Base-by-base conservation (phyloP, 1,140 invertebrate species). In the Agraylea sexmaculata region DNA sequence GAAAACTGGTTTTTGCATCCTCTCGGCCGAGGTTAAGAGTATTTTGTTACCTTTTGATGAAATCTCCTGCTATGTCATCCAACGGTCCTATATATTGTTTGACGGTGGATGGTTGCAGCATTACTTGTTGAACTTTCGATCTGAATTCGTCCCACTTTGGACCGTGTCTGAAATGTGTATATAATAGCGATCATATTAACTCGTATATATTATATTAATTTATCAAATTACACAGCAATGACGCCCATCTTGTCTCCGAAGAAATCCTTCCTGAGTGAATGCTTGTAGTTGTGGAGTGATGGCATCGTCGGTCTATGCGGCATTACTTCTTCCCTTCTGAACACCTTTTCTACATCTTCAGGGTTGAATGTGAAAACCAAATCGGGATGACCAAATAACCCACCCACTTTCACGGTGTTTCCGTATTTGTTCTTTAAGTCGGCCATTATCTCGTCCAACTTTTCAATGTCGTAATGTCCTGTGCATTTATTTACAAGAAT, bases 131-230 rank as follows among this genome's bases (percentile, higher is more conserved):
- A n/a, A 87, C 82, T 62, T 83, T 78, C 19, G 74, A 79, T 22
- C 85, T 70, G 51, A 88, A 84, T 38, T 70, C 68, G 51, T 83
- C 80, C 86, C 86, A 89, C 45, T 78, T 76, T 57, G 78, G 74
- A 15, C 85, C 85, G 53, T 87, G 85, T n/a, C 85, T 88, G 66
- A 37, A 54, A 40, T n/a, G n/a, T n/a, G n/a, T n/a, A 20, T 23
- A 22, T 8, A 5, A 35, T 37, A 12, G 7, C 3, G 22, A 36
- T 19, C n/a, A 12, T 16, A 13, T 19, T 36, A 37, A 16, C 12
- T 41, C 23, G 25, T 28, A 2, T 8, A 19, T 16, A 16, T 42
- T 25, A 22, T 28, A 29, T 15, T 10, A 35, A 41, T 31, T 20
- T 32, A 36, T 42, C 12, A 45, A 73, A 78, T 77, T 69, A 86